Evolutionary conservation across 2,797 vertebrate genomes (phyloP).

Genomic region (Anas bernieri): DNA sequence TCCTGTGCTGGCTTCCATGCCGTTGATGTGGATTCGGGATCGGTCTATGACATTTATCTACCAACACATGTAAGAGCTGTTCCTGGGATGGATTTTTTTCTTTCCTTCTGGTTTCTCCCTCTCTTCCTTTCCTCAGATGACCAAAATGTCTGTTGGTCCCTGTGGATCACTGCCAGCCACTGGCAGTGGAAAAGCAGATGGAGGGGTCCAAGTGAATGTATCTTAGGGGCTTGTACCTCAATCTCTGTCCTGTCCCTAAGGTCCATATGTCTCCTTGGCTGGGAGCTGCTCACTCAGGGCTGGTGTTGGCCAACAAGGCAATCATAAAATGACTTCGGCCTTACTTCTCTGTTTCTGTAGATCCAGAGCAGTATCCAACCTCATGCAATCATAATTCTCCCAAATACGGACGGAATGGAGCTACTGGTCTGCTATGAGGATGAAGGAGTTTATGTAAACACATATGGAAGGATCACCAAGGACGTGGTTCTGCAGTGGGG

Average conservation of each 20-base stretch:
- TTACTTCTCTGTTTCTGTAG: slow-evolving; percentile 65
- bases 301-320: too few species aligned
- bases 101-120: neutral
- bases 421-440: slow-evolving; percentile 91
- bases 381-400: slow-evolving; percentile 91
- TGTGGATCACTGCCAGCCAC: neutral
- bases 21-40: slow-evolving; percentile 91
- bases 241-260: neutral
- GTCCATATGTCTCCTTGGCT: neutral
- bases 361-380: slow-evolving; percentile 91
- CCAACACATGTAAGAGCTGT: slow-evolving; percentile 87
- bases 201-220: neutral
- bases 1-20: slow-evolving; percentile 91
- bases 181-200: neutral
- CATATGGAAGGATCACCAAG: slow-evolving; percentile 90
- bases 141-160: neutral
- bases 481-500: slow-evolving; percentile 97
- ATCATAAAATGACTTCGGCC: neutral
- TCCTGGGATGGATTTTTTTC: neutral
- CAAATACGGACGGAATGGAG: slow-evolving; percentile 91
- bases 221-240: neutral
- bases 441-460: slow-evolving; percentile 92
- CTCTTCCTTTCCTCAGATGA: neutral
- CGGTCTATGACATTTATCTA: slow-evolving; percentile 91
- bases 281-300: neutral